Conservation (phyloP, 2,888 invertebrate genomes). For the Augochlorella aurata region DNA sequence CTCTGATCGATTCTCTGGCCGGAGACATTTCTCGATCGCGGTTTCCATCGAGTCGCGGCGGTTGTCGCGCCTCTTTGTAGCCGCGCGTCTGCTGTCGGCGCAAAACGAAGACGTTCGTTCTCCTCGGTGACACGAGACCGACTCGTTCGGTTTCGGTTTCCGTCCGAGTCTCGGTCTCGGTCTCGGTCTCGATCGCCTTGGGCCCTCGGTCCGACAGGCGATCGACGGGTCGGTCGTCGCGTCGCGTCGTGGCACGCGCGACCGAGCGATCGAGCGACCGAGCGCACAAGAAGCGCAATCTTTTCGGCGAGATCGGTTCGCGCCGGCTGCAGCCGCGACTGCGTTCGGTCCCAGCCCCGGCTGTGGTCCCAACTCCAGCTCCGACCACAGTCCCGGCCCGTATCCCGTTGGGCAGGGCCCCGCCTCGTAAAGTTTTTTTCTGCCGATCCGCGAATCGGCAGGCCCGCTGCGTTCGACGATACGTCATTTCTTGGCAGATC, state of each 20-base stretch:
- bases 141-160: conserved; percentile 28
- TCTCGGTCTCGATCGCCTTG: not conserved
- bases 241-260: conserved; percentile 27
- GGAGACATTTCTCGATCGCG: conserved; percentile 21
- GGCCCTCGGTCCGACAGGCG: conserved; percentile 30
- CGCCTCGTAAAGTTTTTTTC: conserved; percentile 66
- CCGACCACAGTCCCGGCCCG: not conserved
- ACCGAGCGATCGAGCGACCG: conserved; percentile 40
- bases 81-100: conserved; percentile 21
- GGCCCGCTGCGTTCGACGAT: conserved; percentile 65
- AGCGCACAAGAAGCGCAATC: conserved; percentile 50
- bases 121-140: conserved; percentile 9
- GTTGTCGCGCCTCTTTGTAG: conserved; percentile 12
- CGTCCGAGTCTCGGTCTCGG: not conserved
- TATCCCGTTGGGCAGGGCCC: conserved; percentile 25
- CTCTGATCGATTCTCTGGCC: conserved; percentile 34
- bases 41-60: conserved; percentile 34
- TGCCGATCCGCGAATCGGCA: conserved; percentile 62
- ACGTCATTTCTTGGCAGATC: conserved; percentile 70
- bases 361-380: conserved; percentile 9
- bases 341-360: not conserved
- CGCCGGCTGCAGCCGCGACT: conserved; percentile 9
- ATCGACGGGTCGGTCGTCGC: conserved; percentile 52
- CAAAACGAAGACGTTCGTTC: conserved; percentile 36
- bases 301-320: conserved; percentile 46